These are phyloP conservation scores for Metacarcinus magister DNA, from an alignment of 2,888 invertebrate genomes.

Conservation along the genomic window DNA sequence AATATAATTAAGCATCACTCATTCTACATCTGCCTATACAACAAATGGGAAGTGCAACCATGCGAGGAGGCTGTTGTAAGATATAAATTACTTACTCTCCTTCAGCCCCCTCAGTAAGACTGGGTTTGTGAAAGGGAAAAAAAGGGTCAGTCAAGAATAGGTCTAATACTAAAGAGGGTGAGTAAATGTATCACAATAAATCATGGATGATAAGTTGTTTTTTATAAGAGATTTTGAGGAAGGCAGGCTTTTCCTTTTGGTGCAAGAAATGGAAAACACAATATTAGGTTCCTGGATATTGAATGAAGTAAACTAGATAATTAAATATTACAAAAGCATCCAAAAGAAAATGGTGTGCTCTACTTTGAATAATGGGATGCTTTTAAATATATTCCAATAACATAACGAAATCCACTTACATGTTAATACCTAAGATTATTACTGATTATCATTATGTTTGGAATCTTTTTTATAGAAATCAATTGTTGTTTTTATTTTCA, in stretches of 20 bases:
- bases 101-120: slow-evolving; percentile 80
- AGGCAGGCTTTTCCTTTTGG: background rate
- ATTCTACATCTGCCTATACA: slow-evolving; percentile 37
- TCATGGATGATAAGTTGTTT: background rate
- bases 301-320: background rate
- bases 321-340: background rate
- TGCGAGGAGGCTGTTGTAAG: slow-evolving; percentile 55
- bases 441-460: too few relatives aligned
- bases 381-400: background rate
- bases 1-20: background rate
- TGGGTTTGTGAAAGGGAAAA: slow-evolving; percentile 75
- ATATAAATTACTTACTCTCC: slow-evolving; percentile 81
- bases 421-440: background rate
- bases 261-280: background rate
- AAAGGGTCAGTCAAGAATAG: slow-evolving; percentile 72
- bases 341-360: background rate
- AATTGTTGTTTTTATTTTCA: too few relatives aligned
- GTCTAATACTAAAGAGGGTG: background rate
- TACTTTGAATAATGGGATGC: background rate
- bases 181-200: background rate
- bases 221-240: background rate
- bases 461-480: too few relatives aligned
- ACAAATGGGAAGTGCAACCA: slow-evolving; percentile 30
- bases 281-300: background rate
- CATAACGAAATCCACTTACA: background rate